These are phyloP conservation scores for Hirtodrosophila cameraria DNA, from an alignment of 2,888 invertebrate species.

Conservation along the genomic window DNA sequence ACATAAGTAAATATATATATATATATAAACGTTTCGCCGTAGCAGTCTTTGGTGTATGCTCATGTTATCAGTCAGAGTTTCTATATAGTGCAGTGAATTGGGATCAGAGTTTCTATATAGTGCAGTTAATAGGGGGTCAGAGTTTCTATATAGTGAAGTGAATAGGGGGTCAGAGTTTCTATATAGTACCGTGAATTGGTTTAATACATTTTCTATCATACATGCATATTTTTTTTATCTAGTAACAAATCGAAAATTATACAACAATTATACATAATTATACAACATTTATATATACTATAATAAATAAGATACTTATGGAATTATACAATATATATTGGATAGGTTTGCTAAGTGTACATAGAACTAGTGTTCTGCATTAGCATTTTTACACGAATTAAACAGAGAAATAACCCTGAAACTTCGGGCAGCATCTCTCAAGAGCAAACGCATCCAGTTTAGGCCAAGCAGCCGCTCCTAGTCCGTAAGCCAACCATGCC, in stretches of 20 bases:
- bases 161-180: conserved; percentile 66
- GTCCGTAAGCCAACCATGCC: conserved; percentile 41
- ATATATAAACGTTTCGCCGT: conserved; percentile 32
- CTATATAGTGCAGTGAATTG: conserved; percentile 52
- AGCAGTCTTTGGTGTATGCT: conserved; percentile 52
- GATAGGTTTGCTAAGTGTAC: conserved; percentile 45
- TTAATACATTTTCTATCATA: conserved; percentile 39
- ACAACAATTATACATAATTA: conserved; percentile 18
- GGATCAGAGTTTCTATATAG: conserved; percentile 68
- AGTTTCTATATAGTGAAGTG: conserved; percentile 62
- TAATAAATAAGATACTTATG: conserved; percentile 4
- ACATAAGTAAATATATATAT: conserved; percentile 18
- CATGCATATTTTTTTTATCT: conserved; percentile 51
- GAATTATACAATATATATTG: conserved; percentile 21
- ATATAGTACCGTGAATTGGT: conserved; percentile 46
- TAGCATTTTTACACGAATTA: conserved; percentile 11
- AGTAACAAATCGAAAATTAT: conserved; percentile 27
- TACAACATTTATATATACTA: conserved; percentile 4
- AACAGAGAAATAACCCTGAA: conserved; percentile 3
- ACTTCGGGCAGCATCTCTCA: conserved; percentile 46
- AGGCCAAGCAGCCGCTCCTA: conserved; percentile 43
- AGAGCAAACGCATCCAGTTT: conserved; percentile 43
- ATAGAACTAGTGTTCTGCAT: conserved; percentile 24
- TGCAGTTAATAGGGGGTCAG: conserved; percentile 51
- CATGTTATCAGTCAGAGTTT: conserved; percentile 74